Evolutionary conservation across 2,797 vertebrate genomes (phyloP).

Genomic region (Syndactyla subalaris): DNA sequence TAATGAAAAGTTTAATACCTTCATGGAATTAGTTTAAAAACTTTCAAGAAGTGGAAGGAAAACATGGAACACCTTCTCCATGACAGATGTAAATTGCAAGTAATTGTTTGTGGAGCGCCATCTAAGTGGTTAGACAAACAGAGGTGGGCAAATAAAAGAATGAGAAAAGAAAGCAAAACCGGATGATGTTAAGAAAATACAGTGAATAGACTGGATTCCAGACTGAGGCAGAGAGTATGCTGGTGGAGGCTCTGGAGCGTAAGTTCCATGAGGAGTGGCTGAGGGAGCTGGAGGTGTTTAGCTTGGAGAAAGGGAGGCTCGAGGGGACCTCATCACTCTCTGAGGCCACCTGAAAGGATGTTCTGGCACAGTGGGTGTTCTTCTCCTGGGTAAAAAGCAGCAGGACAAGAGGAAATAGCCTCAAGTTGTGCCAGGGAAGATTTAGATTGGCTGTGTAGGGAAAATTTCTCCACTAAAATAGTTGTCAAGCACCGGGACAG

Average conservation of each 20-base stretch:
- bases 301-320: not conserved
- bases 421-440: not conserved
- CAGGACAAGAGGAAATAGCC: not conserved
- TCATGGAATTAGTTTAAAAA: not conserved
- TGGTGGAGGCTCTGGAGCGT: not conserved
- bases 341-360: not conserved
- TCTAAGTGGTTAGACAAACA: conserved; percentile 21
- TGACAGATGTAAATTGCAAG: not conserved
- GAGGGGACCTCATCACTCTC: not conserved
- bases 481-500: not conserved
- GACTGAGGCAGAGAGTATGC: not conserved
- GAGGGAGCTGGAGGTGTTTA: not conserved
- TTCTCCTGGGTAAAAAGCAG: not conserved
- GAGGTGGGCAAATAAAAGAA: conserved; percentile 8
- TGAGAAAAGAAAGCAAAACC: not conserved
- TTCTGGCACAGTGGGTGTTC: not conserved
- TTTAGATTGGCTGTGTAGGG: not conserved
- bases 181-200: not conserved
- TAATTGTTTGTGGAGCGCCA: not conserved
- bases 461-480: not conserved
- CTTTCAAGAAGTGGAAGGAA: not conserved
- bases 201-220: conserved; percentile 25
- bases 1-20: conserved; percentile 10
- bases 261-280: not conserved
- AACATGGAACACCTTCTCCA: not conserved